Evolutionary conservation across 2,113 vertebrate species (phyloP).

Genomic region (Hiodon alosoides): DNA sequence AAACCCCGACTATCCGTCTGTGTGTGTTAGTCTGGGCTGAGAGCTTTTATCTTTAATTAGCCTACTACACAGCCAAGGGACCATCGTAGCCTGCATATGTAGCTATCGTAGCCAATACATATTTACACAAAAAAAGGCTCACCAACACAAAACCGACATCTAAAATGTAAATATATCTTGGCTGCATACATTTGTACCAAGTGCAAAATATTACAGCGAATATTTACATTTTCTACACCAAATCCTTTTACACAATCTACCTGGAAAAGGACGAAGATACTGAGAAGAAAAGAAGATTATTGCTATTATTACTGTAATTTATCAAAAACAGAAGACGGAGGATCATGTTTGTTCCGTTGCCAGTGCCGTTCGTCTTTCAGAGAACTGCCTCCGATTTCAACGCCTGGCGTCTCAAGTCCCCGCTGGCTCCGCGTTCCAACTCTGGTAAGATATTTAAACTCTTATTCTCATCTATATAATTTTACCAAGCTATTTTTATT

Average conservation of each 20-base stretch:
- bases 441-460: slow-evolving; percentile 60
- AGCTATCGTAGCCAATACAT: slow-evolving; percentile 52
- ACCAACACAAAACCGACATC: slow-evolving; percentile 18
- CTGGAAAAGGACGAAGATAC: slow-evolving; percentile 40
- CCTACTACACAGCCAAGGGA: slow-evolving; percentile 22
- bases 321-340: slow-evolving; percentile 56
- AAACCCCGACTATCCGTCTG: slow-evolving; percentile 23
- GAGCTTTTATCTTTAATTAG: slow-evolving; percentile 20
- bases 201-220: slow-evolving; percentile 38
- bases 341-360: slow-evolving; percentile 67
- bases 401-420: slow-evolving; percentile 77
- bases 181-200: slow-evolving; percentile 19
- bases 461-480: slow-evolving; percentile 11
- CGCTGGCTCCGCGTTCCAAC: slow-evolving; percentile 69
- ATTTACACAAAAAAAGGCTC: slow-evolving; percentile 27
- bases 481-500: slow-evolving; percentile 2
- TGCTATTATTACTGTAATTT: slow-evolving; percentile 38
- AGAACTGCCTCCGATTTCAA: slow-evolving; percentile 74
- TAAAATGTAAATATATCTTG: slow-evolving; percentile 27
- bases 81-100: slow-evolving; percentile 19
- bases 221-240: slow-evolving; percentile 46
- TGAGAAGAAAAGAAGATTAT: slow-evolving; percentile 41
- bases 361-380: slow-evolving; percentile 76
- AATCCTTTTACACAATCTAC: slow-evolving; percentile 46
- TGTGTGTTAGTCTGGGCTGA: slow-evolving; percentile 28